Percentiles rank a stretch among this genome's conserved stretches.
Evolutionary conservation across 1,140 invertebrate species (phyloP).

Genomic region (Trinorchestia longiramus): DNA sequence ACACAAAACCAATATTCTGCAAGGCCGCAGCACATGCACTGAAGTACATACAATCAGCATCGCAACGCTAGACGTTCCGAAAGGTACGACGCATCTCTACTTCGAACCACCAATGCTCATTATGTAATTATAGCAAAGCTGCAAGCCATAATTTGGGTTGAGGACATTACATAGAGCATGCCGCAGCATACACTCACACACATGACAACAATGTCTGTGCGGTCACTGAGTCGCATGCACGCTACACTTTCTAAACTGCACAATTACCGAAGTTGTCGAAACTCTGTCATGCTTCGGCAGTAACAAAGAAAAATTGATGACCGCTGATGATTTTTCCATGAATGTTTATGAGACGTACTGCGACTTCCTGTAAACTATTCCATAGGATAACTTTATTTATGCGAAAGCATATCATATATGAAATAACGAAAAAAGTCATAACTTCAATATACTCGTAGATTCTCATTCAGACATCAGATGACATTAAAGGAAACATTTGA

Average conservation of each 20-base stretch:
- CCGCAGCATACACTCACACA: neutral
- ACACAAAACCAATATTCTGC: no score
- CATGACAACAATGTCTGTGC: neutral
- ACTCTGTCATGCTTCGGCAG: neutral
- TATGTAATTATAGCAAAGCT: neutral
- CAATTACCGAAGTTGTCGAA: neutral
- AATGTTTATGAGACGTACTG: no score
- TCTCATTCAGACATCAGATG: no score
- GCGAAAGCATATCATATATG: no score
- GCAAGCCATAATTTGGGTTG: neutral
- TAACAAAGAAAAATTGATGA: neutral
- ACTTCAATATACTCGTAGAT: no score
- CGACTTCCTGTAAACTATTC: no score
- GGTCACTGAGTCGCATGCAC: neutral
- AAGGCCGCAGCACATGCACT: no score
- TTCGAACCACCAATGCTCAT: neutral
- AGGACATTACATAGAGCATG: neutral
- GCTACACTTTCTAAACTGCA: neutral
- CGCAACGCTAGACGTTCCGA: neutral
- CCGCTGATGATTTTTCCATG: neutral
- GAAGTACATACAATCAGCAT: neutral
- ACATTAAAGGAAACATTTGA: no score
- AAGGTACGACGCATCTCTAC: neutral
- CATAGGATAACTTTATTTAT: no score
- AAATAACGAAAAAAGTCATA: no score